phyloP scores from a whole-genome alignment of 1,140 invertebrate species.

The Anadara kagoshimensis region DNA sequence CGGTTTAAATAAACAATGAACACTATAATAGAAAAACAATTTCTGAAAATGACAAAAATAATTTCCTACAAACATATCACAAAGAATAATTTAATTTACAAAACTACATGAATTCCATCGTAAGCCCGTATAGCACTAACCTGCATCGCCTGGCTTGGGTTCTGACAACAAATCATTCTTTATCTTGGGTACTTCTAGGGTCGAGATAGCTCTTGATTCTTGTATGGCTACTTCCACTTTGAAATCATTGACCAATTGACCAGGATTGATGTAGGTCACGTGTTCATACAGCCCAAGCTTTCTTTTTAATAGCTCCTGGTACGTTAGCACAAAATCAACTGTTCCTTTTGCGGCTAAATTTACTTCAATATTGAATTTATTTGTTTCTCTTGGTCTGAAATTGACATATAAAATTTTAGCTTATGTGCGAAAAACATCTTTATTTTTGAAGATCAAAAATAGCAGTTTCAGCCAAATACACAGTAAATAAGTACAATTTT shows the following conservation, averaged over 20 bases:
- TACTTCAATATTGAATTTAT: constrained; percentile 59
- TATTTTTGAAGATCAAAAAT: background rate
- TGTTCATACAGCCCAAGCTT: constrained; percentile 50
- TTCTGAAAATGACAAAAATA: background rate
- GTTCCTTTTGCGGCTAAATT: constrained; percentile 54
- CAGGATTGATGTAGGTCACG: constrained; percentile 51
- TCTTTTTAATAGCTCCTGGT: constrained; percentile 52
- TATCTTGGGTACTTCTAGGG: constrained; percentile 44
- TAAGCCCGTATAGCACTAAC: background rate
- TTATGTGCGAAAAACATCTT: background rate
- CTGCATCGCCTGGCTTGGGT: background rate
- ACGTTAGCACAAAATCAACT: constrained; percentile 55
- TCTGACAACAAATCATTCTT: constrained; percentile 30
- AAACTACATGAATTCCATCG: background rate
- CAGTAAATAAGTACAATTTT: background rate
- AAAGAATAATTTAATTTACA: background rate
- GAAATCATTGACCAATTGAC: constrained; percentile 45
- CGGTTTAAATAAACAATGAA: too few relatives aligned
- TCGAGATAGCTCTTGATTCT: constrained; percentile 48
- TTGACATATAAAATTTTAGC: background rate
- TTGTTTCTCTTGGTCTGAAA: constrained; percentile 41
- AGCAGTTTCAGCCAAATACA: background rate
- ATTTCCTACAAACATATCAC: background rate
- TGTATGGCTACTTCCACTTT: constrained; percentile 51
- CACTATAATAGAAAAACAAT: background rate